Evolutionary conservation across 2,888 invertebrate species (phyloP), one percentile per base, ranked within the genome.

Genomic region (Clistopyga incitator): DNA sequence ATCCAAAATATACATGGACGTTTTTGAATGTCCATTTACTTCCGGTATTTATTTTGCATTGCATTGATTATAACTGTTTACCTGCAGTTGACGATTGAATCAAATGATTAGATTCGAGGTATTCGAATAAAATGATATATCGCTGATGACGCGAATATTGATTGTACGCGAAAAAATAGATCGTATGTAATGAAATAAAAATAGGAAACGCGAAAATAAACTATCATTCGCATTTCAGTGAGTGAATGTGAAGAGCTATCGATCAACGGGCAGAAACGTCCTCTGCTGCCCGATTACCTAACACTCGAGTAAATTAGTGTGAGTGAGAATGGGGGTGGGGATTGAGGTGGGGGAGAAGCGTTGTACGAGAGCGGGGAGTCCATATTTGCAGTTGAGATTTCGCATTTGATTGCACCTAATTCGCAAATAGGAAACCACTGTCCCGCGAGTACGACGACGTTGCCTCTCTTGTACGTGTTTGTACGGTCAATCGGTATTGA

Each of bases 361-460:
- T 72, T 75, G 78, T 52, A 84, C 74, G 76, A 70, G 75, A 56
- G 50, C 56, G 65, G 42, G 64, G 42, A 56, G 74, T 74, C 78
- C 74, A 86, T 90, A 88, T 91, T 90, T 89, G 88, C 87, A 84
- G 87, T 86, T 86, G 88, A 87, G 88, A 91, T 91, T 92, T 91
- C 87, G 88, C 90, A 88, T 90, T 90, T 91, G 91, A 92, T 91
- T 92, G 90, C 89, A 86, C 86, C 90, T 91, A 91, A 92, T 91
- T 91, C 88, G 91, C 90, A 91, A 91, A 91, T 87, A 91, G 86
- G 87, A 87, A 88, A 84, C 89, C 88, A 83, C 87, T 85, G 89
- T 87, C 88, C 87, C 86, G 84, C 82, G 86, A 85, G 86, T 87
- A 85, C 88, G 86, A 83, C 86, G 81, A 75, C 38, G 38, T 38